These are phyloP conservation scores for Drosophila cracens DNA, from an alignment of 2,888 invertebrate genomes.

Conservation along the genomic window DNA sequence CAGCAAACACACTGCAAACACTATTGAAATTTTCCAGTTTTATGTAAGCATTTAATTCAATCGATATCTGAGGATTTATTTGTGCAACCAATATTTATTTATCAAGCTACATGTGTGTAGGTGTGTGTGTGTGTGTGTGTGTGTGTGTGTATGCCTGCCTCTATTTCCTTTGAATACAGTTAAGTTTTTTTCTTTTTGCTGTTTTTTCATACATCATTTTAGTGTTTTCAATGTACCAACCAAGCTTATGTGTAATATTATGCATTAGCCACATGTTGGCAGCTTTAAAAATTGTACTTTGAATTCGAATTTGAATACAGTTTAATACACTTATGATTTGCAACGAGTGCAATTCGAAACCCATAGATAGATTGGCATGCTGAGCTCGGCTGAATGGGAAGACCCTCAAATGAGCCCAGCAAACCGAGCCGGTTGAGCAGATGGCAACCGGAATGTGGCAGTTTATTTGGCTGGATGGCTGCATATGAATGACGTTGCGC, in stretches of 20 bases:
- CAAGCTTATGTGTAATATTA: slow-evolving; percentile 34
- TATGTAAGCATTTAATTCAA: slow-evolving; percentile 23
- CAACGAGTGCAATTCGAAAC: not conserved
- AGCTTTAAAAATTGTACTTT: slow-evolving; percentile 1
- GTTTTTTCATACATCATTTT: not conserved
- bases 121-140: not conserved
- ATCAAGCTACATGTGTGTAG: not conserved
- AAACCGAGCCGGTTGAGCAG: not conserved
- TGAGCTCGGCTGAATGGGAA: not conserved
- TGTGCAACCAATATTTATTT: slow-evolving; percentile 4
- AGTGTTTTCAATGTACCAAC: not conserved
- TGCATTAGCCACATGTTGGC: slow-evolving; percentile 13
- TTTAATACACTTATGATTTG: not conserved
- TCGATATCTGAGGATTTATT: slow-evolving; percentile 24
- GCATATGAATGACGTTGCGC: not conserved
- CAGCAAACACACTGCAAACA: slow-evolving; percentile 1
- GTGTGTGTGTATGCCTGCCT: not conserved
- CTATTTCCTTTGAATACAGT: not conserved
- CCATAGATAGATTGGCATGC: not conserved
- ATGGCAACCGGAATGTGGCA: not conserved
- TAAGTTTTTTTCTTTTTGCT: slow-evolving; percentile 1
- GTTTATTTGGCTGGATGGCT: not conserved
- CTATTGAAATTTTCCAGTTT: slow-evolving; percentile 18
- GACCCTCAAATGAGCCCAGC: not conserved
- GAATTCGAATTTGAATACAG: not conserved